Conservation (phyloP, 1,140 invertebrate species). For the Calliopsis andreniformis region DNA sequence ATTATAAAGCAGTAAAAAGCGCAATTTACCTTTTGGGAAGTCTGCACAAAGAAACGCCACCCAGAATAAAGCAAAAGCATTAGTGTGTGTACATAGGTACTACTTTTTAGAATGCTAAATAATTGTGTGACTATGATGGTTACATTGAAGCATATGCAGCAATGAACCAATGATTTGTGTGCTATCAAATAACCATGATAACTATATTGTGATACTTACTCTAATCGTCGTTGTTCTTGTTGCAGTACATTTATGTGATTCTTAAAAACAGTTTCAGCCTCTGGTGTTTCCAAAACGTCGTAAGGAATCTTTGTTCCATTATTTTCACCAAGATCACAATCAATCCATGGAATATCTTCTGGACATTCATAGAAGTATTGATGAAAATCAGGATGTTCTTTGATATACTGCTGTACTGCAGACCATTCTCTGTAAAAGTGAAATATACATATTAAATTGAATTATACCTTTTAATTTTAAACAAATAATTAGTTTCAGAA, state of each 20-base stretch:
- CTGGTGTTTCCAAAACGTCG: slow-evolving; percentile 93
- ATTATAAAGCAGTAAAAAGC: slow-evolving; percentile 40
- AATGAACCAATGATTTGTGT: slow-evolving; percentile 20
- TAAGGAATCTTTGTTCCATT: slow-evolving; percentile 92
- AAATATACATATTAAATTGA: slow-evolving; percentile 31
- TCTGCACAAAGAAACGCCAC: slow-evolving; percentile 80
- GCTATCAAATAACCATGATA: neutral
- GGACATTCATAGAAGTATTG: slow-evolving; percentile 94
- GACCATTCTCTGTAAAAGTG: slow-evolving; percentile 89
- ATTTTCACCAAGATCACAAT: slow-evolving; percentile 86
- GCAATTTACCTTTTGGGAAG: slow-evolving; percentile 81
- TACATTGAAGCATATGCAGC: slow-evolving; percentile 23
- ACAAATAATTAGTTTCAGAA: slow-evolving; percentile 5
- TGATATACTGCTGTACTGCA: slow-evolving; percentile 90
- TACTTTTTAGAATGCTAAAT: slow-evolving; percentile 47
- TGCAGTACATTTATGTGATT: slow-evolving; percentile 95
- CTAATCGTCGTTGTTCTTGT: slow-evolving; percentile 93
- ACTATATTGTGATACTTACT: slow-evolving; percentile 84
- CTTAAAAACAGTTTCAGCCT: slow-evolving; percentile 95
- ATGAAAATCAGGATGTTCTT: slow-evolving; percentile 93
- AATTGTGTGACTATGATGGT: slow-evolving; percentile 20
- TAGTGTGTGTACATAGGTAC: slow-evolving; percentile 66
- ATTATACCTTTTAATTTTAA: neutral
- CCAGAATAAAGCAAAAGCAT: slow-evolving; percentile 81
- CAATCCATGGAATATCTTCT: slow-evolving; percentile 90